Evolutionary conservation across 37 sponge, comb jelly and placozoan species (phyloP).

Genomic region (Lycopodina hypogea): DNA sequence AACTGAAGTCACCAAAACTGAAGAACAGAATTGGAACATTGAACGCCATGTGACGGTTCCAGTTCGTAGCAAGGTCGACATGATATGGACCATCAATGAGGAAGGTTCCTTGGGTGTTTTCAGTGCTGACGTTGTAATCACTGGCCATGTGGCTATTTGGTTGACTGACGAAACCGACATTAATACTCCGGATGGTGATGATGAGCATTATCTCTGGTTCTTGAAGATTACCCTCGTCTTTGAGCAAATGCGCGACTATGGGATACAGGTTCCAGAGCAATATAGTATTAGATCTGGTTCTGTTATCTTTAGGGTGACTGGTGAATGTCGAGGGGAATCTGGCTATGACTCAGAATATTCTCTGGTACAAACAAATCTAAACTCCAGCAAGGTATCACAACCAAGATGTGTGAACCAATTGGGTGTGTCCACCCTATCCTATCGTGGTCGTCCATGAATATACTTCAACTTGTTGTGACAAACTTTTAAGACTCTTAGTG

Average conservation of each 20-base stretch:
- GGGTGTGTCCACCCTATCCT: too few relatives aligned
- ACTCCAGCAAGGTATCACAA: too few relatives aligned
- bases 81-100: slow-evolving; percentile 7
- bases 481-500: too few relatives aligned
- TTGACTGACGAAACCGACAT: not conserved
- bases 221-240: not conserved
- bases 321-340: not conserved
- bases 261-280: not conserved
- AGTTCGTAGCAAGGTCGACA: not conserved
- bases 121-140: not conserved
- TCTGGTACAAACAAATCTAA: not conserved
- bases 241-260: not conserved
- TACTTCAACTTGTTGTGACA: too few relatives aligned
- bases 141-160: slow-evolving; percentile 1
- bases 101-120: not conserved
- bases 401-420: too few relatives aligned
- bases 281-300: not conserved
- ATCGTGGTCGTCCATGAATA: too few relatives aligned
- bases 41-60: not conserved
- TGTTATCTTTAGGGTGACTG: not conserved
- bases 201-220: slow-evolving; percentile 11
- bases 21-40: not conserved
- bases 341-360: not conserved
- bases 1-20: not conserved
- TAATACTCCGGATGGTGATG: not conserved